A percentile compares a stretch with the other conserved stretches of the same genome.
These are phyloP conservation scores for Ariolimax columbianus DNA, from an alignment of 2,888 invertebrate genomes.

Conservation along the genomic window DNA sequence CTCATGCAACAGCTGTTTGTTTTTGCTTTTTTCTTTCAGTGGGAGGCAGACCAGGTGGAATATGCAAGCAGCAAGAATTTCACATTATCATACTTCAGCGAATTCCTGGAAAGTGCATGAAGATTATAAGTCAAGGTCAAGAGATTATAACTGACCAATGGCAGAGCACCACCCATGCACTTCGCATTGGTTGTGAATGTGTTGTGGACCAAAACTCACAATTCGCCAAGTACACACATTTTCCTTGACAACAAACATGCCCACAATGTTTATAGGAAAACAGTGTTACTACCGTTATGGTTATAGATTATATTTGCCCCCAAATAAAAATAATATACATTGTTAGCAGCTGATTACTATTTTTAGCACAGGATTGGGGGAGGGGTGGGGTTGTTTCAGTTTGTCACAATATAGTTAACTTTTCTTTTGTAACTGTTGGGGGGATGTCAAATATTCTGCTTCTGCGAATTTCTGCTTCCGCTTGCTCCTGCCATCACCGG, in stretches of 20 bases:
- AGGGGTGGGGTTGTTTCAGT: too few species aligned
- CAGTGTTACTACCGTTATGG: too few species aligned
- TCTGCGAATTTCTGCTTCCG: too few species aligned
- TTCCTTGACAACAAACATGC: neutral
- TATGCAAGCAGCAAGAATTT: slow-evolving; percentile 38
- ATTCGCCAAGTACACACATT: slow-evolving; percentile 35
- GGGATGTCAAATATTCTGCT: too few species aligned
- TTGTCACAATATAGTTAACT: too few species aligned
- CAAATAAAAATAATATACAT: too few species aligned
- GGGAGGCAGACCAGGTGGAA: slow-evolving; percentile 26
- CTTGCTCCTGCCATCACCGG: too few species aligned
- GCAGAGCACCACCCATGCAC: slow-evolving; percentile 33
- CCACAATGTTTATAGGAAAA: neutral
- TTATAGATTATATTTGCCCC: too few species aligned
- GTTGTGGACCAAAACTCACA: slow-evolving; percentile 37
- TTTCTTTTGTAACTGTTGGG: too few species aligned
- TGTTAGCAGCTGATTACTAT: too few species aligned
- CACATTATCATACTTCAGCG: slow-evolving; percentile 25
- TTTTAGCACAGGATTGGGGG: too few species aligned
- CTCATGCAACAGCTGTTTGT: neutral
- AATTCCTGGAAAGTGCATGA: slow-evolving; percentile 48
- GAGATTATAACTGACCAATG: slow-evolving; percentile 46
- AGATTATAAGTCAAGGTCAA: slow-evolving; percentile 26
- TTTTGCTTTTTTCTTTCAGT: neutral
- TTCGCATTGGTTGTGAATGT: slow-evolving; percentile 48